phyloP scores from a whole-genome alignment of 2,797 vertebrate species.

The Pterois miles region DNA sequence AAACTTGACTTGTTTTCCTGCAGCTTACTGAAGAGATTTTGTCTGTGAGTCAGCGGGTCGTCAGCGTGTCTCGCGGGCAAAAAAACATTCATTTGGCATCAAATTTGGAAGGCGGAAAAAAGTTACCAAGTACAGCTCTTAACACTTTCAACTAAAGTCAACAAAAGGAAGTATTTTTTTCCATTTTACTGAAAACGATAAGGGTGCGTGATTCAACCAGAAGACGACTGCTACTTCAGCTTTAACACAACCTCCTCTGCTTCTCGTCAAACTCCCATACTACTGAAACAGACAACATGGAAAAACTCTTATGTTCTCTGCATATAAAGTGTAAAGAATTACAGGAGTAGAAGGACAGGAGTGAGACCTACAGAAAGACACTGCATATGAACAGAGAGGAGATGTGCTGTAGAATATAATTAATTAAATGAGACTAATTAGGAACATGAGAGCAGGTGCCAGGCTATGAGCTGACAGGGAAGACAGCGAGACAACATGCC shows the following conservation, averaged over 20 bases:
- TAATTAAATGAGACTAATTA: conserved; percentile 92
- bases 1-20: conserved; percentile 84
- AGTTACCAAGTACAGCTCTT: conserved; percentile 27
- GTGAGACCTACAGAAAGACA: conserved; percentile 55
- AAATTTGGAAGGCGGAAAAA: conserved; percentile 14
- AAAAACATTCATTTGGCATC: conserved; percentile 31
- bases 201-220: background rate
- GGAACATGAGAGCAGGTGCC: conserved; percentile 91
- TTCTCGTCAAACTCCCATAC: background rate
- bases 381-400: conserved; percentile 69
- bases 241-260: background rate
- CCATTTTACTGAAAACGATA: background rate
- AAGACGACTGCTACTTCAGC: background rate
- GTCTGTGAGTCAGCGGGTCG: conserved; percentile 77
- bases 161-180: background rate
- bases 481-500: conserved; percentile 89
- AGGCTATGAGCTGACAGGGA: conserved; percentile 88
- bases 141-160: background rate
- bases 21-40: conserved; percentile 74
- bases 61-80: conserved; percentile 41
- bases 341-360: conserved; percentile 32
- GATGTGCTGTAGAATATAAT: conserved; percentile 88
- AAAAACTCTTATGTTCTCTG: conserved; percentile 28
- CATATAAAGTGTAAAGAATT: conserved; percentile 41
- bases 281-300: background rate